Evolutionary conservation across 2,797 vertebrate genomes (phyloP).

Genomic region (Hylomyscus alleni): DNA sequence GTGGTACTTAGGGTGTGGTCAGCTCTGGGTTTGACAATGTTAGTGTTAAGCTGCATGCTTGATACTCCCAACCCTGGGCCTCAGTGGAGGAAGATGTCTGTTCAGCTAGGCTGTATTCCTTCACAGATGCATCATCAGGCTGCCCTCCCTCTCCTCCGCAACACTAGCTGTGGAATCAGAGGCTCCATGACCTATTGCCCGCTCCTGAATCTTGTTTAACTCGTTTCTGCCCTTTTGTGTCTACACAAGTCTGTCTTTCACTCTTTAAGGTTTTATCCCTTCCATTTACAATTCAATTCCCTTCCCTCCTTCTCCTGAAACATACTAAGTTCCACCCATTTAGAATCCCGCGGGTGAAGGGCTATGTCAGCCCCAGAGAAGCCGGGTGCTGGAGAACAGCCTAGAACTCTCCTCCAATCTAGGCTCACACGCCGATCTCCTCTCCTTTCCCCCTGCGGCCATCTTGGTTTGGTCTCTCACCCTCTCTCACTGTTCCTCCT

Average conservation of each 20-base stretch:
- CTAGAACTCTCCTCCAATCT: neutral
- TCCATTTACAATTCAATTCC: neutral
- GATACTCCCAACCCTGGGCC: neutral
- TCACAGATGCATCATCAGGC: neutral
- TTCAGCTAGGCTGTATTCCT: neutral
- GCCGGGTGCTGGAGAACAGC: neutral
- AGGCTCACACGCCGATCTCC: fast-evolving
- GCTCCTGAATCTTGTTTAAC: neutral
- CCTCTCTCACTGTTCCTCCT: neutral
- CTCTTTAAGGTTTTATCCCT: neutral
- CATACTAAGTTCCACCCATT: neutral
- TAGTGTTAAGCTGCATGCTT: neutral
- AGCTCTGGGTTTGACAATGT: neutral
- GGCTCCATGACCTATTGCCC: neutral
- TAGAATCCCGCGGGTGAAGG: neutral
- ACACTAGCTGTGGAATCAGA: neutral
- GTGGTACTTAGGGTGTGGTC: neutral
- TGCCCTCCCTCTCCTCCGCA: neutral
- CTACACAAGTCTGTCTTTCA: neutral
- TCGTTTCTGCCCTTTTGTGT: neutral
- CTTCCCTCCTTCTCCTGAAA: neutral
- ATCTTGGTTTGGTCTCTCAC: neutral
- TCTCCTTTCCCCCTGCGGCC: neutral
- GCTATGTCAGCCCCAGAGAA: neutral
- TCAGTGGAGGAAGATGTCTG: neutral